Evolutionary conservation across 2,888 invertebrate species (phyloP).

Genomic region (Cosmopolites sordidus): DNA sequence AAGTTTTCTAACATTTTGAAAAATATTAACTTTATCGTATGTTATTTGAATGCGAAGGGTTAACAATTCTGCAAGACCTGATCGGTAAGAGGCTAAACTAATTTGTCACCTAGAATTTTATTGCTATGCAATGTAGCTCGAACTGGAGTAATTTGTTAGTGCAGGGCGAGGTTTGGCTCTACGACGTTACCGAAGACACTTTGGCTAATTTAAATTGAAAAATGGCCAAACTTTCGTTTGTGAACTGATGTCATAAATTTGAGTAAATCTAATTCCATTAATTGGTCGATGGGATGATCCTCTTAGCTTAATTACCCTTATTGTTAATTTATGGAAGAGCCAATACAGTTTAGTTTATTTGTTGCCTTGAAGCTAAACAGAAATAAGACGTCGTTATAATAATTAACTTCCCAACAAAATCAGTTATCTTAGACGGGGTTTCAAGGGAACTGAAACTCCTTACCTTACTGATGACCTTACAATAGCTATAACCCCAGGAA

Average conservation of each 20-base stretch:
- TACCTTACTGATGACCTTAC: too few relatives aligned
- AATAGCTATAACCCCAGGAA: too few relatives aligned
- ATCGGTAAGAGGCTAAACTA: constrained; percentile 20
- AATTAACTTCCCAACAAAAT: too few relatives aligned
- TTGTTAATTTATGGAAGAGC: not conserved
- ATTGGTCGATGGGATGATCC: constrained; percentile 16
- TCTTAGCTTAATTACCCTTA: constrained; percentile 22
- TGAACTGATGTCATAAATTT: constrained; percentile 22
- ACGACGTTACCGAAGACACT: constrained; percentile 20
- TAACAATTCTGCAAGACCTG: constrained; percentile 19
- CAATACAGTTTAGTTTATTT: too few relatives aligned
- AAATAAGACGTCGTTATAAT: too few relatives aligned
- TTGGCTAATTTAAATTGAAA: constrained; percentile 25
- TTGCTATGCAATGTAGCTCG: constrained; percentile 17
- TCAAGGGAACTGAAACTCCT: too few relatives aligned
- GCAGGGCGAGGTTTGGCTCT: constrained; percentile 3
- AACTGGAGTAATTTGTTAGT: constrained; percentile 23
- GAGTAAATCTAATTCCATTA: constrained; percentile 24
- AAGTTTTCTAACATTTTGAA: too few relatives aligned
- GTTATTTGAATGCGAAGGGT: constrained; percentile 9
- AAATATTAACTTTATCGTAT: too few relatives aligned
- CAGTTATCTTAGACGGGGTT: too few relatives aligned
- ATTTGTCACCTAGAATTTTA: constrained; percentile 27
- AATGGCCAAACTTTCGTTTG: constrained; percentile 25
- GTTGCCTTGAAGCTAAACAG: too few relatives aligned